Base-by-base conservation (phyloP, 2,797 vertebrate genomes). In the Brotula barbata region DNA sequence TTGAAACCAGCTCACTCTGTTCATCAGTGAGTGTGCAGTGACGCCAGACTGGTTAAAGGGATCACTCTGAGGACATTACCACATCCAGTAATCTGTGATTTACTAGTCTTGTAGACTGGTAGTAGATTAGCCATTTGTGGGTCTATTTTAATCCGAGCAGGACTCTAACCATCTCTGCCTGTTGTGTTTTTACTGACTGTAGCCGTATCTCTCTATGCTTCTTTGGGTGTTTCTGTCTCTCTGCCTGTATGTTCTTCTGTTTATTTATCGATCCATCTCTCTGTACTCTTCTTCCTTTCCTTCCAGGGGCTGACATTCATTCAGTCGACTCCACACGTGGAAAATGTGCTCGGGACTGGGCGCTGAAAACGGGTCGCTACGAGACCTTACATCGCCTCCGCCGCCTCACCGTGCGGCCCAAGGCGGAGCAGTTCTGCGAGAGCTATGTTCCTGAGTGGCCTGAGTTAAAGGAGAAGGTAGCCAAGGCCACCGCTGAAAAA, bases 301-400 rank as follows among this genome's bases (percentile, higher is more conserved):
- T 59, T 2, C 31, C 75, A 96, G 95, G 95, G 40, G 95, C 93
- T 6, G 92, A 96, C 64, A 64, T 92, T 55, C 63, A 89, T 0
- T 91, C 92, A 0, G 88, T 92, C 47, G 94, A 96, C 49, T 67
- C 89, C 0, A 25, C 90, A 1, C 89, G 85, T 66, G 90, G 92
- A 31, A 93, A 90, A 81, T 91, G 90, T 0, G 92, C 92, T 50
- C 62, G 61, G 54, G 94, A 95, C 6, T 95, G 94, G 95, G 94
- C 94, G 0, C 39, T 81, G 7, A 92, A 94, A 81, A 95, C 94
- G 0, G 91, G 93, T 3, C 92, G 93, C 68, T 94, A 92, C 0
- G 88, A 92, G 59, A 92, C 91, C 0, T 72, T 83, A 0, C 6
- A 53, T 1, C 88, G 87, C 44, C 88, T 96, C 48, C 85, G 84